Evolutionary conservation across 2,113 vertebrate species (phyloP).

Genomic region (Phycodurus eques): DNA sequence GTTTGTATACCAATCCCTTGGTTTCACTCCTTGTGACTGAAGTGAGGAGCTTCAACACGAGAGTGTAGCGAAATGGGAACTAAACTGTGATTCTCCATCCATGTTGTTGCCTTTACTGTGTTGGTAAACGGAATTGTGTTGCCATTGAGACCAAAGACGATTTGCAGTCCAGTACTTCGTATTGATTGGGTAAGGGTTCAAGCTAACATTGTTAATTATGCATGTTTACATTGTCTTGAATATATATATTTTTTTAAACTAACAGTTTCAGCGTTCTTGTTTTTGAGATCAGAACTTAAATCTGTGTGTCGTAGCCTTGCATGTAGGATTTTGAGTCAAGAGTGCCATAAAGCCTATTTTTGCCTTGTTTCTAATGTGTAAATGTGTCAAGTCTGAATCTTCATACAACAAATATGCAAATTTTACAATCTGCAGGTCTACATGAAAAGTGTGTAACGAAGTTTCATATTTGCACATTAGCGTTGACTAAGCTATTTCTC

Average conservation of each 20-base stretch:
- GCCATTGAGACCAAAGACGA: constrained; percentile 56
- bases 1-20: constrained; percentile 18
- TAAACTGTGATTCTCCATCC: constrained; percentile 28
- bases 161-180: neutral
- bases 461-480: constrained; percentile 28
- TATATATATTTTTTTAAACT: constrained; percentile 31
- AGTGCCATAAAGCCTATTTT: constrained; percentile 26
- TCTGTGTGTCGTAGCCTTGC: constrained; percentile 18
- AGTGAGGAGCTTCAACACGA: constrained; percentile 10
- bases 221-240: constrained; percentile 39
- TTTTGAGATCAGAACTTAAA: constrained; percentile 13
- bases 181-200: neutral
- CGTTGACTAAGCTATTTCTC: constrained; percentile 5
- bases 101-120: constrained; percentile 47
- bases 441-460: constrained; percentile 20
- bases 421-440: constrained; percentile 13
- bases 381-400: constrained; percentile 13
- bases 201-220: constrained; percentile 27
- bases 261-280: constrained; percentile 21
- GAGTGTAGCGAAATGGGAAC: constrained; percentile 2
- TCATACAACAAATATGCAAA: constrained; percentile 32
- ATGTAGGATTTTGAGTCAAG: constrained; percentile 2
- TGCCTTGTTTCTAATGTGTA: constrained; percentile 1
- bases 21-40: constrained; percentile 7
- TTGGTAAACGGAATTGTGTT: constrained; percentile 41